phyloP scores from a whole-genome alignment of 2,113 vertebrate species.

The Talpa occidentalis region DNA sequence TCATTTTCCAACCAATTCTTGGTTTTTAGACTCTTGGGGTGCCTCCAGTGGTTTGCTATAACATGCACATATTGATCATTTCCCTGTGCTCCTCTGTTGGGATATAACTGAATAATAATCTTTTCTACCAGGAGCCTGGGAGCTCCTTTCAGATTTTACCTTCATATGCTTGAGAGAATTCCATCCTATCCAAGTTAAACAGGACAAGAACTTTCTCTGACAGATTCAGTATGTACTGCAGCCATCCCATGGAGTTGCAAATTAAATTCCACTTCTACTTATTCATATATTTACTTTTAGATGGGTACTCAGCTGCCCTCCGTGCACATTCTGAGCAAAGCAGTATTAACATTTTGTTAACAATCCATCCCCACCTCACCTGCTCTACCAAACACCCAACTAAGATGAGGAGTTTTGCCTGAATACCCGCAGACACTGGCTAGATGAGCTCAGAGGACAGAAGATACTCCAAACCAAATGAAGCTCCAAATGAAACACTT shows the following conservation, averaged over 20 bases:
- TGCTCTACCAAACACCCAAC: constrained; percentile 21
- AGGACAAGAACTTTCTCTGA: background rate
- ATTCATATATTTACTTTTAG: constrained; percentile 46
- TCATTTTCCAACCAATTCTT: background rate
- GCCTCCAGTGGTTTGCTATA: background rate
- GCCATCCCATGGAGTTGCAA: background rate
- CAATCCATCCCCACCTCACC: background rate
- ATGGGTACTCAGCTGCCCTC: background rate
- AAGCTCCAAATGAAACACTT: constrained; percentile 47
- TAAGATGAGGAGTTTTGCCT: constrained; percentile 17
- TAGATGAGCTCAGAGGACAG: constrained; percentile 23
- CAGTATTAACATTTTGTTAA: background rate
- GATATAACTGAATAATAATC: background rate
- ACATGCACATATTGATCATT: background rate
- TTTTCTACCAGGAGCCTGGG: background rate
- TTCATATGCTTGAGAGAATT: background rate
- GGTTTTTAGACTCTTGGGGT: constrained; percentile 43
- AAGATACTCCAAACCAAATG: constrained; percentile 41
- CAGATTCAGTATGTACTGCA: background rate
- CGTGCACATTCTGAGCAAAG: background rate
- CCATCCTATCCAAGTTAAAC: background rate
- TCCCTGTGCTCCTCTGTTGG: background rate
- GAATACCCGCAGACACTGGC: background rate
- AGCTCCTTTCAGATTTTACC: constrained; percentile 1
- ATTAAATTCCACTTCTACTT: background rate